A percentile compares a stretch with the other conserved stretches of the same genome.
Conservation (phyloP, 2,797 vertebrate species). For the Denticeps clupeoides region DNA sequence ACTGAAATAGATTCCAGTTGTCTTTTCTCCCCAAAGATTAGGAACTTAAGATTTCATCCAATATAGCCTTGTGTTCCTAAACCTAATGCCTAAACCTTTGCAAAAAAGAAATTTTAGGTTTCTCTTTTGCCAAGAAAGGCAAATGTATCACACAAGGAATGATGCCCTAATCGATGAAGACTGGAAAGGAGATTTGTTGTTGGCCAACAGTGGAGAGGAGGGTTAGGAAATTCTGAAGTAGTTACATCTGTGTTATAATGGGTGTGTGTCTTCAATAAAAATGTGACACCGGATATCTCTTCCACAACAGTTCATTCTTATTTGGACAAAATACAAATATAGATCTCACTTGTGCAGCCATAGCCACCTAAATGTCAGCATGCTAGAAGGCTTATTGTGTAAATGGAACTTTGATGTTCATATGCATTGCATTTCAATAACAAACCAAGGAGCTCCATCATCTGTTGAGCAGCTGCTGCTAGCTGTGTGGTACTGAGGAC, state of each 20-base stretch:
- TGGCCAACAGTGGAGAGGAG: conserved; percentile 21
- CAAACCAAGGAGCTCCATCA: conserved; percentile 27
- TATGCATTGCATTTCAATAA: conserved; percentile 30
- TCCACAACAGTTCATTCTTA: conserved; percentile 47
- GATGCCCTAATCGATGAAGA: conserved; percentile 43
- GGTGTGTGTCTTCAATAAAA: conserved; percentile 38
- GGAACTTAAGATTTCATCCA: too few species aligned
- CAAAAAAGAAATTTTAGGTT: not conserved
- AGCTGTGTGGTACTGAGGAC: not conserved
- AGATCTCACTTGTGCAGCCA: conserved; percentile 33
- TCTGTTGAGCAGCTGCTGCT: conserved; percentile 45
- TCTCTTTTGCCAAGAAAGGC: conserved; percentile 8
- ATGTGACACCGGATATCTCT: conserved; percentile 48
- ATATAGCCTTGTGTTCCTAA: too few species aligned
- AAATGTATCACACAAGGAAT: conserved; percentile 19
- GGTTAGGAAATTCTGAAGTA: conserved; percentile 44
- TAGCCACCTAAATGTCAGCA: conserved; percentile 28
- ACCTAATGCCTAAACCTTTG: conserved; percentile 2
- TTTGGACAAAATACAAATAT: conserved; percentile 60
- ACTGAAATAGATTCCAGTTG: not conserved
- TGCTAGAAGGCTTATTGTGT: conserved; percentile 55
- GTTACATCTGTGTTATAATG: conserved; percentile 42
- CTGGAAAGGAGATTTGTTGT: conserved; percentile 39
- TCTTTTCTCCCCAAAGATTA: not conserved
- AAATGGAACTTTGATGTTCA: conserved; percentile 44